These are phyloP conservation scores for Drosophila sp. DNA, from an alignment of 1,140 invertebrate genomes.

Conservation along the genomic window DNA sequence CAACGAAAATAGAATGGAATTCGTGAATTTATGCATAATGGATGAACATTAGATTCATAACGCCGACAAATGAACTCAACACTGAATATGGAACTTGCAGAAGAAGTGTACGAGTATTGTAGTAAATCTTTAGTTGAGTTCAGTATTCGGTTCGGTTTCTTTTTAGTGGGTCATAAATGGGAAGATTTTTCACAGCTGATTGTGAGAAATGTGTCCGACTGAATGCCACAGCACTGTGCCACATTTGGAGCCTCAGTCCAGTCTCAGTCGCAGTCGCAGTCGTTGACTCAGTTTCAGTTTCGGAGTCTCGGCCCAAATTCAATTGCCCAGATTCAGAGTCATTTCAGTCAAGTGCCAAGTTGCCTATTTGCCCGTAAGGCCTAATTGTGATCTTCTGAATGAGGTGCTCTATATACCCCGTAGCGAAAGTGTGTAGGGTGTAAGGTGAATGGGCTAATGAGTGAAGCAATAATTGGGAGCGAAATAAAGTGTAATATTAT, in stretches of 20 bases:
- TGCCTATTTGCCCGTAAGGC: conserved; percentile 8
- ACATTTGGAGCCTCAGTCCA: background rate
- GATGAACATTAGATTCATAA: conserved; percentile 80
- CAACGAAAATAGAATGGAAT: conserved; percentile 35
- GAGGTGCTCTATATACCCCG: conserved; percentile 18
- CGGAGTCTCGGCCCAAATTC: no score
- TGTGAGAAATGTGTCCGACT: conserved; percentile 69
- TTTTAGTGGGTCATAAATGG: conserved; percentile 82
- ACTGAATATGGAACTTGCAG: conserved; percentile 12
- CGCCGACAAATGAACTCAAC: conserved; percentile 53
- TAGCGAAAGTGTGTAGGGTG: background rate
- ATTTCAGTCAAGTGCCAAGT: conserved; percentile 5
- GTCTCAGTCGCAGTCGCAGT: background rate
- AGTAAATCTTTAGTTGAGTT: conserved; percentile 17
- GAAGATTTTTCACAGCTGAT: conserved; percentile 81
- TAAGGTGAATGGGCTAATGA: background rate
- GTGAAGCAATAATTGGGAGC: background rate
- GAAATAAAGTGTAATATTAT: background rate
- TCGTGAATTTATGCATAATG: conserved; percentile 84
- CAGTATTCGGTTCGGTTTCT: conserved; percentile 38
- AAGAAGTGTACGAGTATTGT: no score
- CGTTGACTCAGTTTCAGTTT: background rate
- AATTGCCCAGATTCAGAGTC: conserved; percentile 11
- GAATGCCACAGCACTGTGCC: conserved; percentile 65
- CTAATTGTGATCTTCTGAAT: conserved; percentile 39